Base-by-base conservation (phyloP, 2,113 vertebrate species). In the Trichomycterus rosablanca region DNA sequence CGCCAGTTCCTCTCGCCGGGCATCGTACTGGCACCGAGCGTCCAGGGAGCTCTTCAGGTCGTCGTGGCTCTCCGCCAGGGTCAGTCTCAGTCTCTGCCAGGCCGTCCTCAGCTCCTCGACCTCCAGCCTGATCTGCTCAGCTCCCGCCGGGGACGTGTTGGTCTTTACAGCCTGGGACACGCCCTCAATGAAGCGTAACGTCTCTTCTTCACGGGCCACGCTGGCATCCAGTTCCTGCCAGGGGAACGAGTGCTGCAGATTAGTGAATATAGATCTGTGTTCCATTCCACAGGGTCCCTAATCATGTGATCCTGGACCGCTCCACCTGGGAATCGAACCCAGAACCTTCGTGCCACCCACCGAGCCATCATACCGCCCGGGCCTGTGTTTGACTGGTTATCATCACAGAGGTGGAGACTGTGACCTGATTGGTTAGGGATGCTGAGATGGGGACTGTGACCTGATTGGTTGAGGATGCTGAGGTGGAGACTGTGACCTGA, bases 111-210 rank as follows among this genome's bases (percentile, higher is more conserved):
- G 79, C 54, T 89, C 84, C 71, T 92, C 91, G 0, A 90, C 85
- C 39, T 93, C 90, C 39, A 74, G 68, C 1, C 80, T 76, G 55
- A 95, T 81, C 56, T 71, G 71, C 58, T 88, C 87, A 0, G 92
- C 88, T 4, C 94, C 96, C 0, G 86, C 66, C 0, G 95, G 94
- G 32, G 92, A 97, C 0, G 93, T 94, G 70, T 88, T 86, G 40
- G 67, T 72, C 63, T 88, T 84, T 53, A 96, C 83, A 0, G 67
- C 74, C 26, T 64, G 71, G 0, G 88, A 87, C 43, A 86, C 43
- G 2, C 44, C 74, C 80, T 96, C 89, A 19, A 98, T 82, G 35
- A 78, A 55, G 59, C 71, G 81, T 73, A 90, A 60, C 7, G 89
- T 86, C 45, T 81, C 84, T 74, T 89, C 81, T 32, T 91, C 90